These are phyloP conservation scores for Campoplex nolae DNA, from an alignment of 2,888 invertebrate genomes.

Conservation along the genomic window DNA sequence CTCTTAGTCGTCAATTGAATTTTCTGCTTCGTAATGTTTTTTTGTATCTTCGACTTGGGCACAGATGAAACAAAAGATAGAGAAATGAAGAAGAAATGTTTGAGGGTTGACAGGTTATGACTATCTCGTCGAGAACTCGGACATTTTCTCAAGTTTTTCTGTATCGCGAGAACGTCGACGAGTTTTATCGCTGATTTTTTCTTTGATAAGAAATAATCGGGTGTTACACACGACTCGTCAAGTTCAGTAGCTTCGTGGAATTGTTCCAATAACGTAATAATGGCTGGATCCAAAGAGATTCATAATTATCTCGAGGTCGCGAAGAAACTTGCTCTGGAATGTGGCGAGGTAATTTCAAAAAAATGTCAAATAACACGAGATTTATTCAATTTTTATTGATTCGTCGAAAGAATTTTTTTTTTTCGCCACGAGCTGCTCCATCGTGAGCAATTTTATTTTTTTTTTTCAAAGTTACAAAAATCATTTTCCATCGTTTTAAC, in stretches of 20 bases:
- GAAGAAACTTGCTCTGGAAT: constrained; percentile 75
- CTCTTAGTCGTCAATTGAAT: not conserved
- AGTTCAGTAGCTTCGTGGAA: constrained; percentile 69
- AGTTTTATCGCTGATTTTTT: constrained; percentile 67
- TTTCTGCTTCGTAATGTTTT: not conserved
- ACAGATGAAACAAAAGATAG: not conserved
- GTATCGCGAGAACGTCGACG: constrained; percentile 34
- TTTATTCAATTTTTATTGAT: not conserved
- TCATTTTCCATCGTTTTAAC: too few relatives aligned
- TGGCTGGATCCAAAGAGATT: constrained; percentile 74
- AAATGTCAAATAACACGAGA: not conserved
- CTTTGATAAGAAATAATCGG: constrained; percentile 71
- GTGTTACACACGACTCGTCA: constrained; percentile 14
- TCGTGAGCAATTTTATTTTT: not conserved
- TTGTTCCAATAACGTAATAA: constrained; percentile 67
- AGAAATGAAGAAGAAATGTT: not conserved
- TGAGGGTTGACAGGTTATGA: constrained; percentile 22
- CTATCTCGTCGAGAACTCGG: not conserved
- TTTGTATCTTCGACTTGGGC: too few relatives aligned
- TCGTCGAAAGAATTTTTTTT: not conserved
- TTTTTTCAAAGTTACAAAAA: not conserved
- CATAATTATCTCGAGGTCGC: constrained; percentile 75
- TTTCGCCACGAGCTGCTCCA: not conserved
- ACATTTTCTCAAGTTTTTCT: constrained; percentile 31
- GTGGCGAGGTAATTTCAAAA: constrained; percentile 75